Evolutionary conservation across 2,797 vertebrate species (phyloP), one percentile per base, ranked within the genome.

Genomic region (Anas capensis): DNA sequence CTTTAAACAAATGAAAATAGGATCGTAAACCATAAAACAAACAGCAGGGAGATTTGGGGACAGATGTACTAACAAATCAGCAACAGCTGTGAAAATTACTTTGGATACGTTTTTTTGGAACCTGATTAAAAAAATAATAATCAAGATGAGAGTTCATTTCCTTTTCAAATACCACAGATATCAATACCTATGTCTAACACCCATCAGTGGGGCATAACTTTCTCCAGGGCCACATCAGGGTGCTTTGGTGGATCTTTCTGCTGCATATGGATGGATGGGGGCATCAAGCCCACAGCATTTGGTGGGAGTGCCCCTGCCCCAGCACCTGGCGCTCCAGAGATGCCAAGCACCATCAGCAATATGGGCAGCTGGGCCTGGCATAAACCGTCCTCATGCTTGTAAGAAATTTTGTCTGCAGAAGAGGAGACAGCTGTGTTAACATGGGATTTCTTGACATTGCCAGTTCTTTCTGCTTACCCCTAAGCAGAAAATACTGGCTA

Each of bases 11-110:
- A 95, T 58, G 86, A 94, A 96, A 97, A 96, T 78, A 96, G 91
- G 81, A 85, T 80, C 14, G 11, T 34, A 88, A 95, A 87, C 79
- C 51, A 81, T 95, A 93, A 93, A 92, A 62, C 79, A 96, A 95
- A 80, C 93, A 95, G 93, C 86, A 66, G 92, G 94, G 69, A 88
- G 54, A 44, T 69, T 33, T 71, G 76, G 23, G 44, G 49, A 70
- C 62, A 85, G 61, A 94, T 94, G 86, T 87, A 85, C 64, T 89
- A 89, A 95, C 90, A 96, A 94, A 94, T 62, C 79, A 76, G 34
- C 46, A 94, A 69, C 96, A 96, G 96, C 96, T 96, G 96, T 95
- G 94, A 95, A 96, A 97, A 96, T 96, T 15, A 71, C 60, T 92
- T 71, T 42, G 86, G 42, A 85, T 71, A 29, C 21, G 33, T 80